Evolutionary conservation across 1,140 invertebrate genomes (phyloP).

Genomic region (Phthorimaea operculella): DNA sequence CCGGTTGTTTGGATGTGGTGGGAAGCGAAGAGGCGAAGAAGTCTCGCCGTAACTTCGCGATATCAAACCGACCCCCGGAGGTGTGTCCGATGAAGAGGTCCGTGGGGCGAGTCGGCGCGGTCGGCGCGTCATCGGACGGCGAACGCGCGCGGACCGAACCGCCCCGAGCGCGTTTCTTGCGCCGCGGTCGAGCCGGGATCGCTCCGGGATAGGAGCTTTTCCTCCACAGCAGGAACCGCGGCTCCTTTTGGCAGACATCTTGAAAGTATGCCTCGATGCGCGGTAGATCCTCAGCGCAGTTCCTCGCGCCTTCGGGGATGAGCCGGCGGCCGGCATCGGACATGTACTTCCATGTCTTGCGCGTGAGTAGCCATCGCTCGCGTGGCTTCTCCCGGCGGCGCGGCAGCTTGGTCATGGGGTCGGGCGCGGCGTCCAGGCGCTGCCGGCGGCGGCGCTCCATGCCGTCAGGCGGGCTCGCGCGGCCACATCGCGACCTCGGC

Average conservation of each 20-base stretch:
- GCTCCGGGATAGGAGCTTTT: slow-evolving; percentile 82
- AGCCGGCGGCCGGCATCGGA: slow-evolving; percentile 86
- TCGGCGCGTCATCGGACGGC: slow-evolving; percentile 71
- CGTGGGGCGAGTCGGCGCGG: slow-evolving; percentile 48
- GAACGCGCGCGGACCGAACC: slow-evolving; percentile 74
- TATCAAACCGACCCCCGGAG: slow-evolving; percentile 72
- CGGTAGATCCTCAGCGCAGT: slow-evolving; percentile 78
- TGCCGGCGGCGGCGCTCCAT: slow-evolving; percentile 54
- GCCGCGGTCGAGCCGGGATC: slow-evolving; percentile 65
- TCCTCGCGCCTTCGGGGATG: slow-evolving; percentile 79
- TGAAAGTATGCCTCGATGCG: slow-evolving; percentile 87
- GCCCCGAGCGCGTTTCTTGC: slow-evolving; percentile 69
- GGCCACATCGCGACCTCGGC: slow-evolving; percentile 38
- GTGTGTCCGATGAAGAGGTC: slow-evolving; percentile 66
- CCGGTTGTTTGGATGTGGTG: slow-evolving; percentile 30
- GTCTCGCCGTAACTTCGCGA: slow-evolving; percentile 74
- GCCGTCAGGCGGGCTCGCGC: slow-evolving; percentile 31
- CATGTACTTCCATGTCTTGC: slow-evolving; percentile 93
- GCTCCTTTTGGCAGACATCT: slow-evolving; percentile 80
- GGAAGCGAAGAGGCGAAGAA: slow-evolving; percentile 66
- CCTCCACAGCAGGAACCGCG: slow-evolving; percentile 82
- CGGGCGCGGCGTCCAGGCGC: slow-evolving; percentile 31
- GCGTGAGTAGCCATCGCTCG: slow-evolving; percentile 86
- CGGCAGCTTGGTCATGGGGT: slow-evolving; percentile 66
- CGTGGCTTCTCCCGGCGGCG: slow-evolving; percentile 71